A percentile compares a stretch with the other conserved stretches of the same genome.
Evolutionary conservation across 2,113 vertebrate genomes (phyloP).

Genomic region (Chaenocephalus aceratus): DNA sequence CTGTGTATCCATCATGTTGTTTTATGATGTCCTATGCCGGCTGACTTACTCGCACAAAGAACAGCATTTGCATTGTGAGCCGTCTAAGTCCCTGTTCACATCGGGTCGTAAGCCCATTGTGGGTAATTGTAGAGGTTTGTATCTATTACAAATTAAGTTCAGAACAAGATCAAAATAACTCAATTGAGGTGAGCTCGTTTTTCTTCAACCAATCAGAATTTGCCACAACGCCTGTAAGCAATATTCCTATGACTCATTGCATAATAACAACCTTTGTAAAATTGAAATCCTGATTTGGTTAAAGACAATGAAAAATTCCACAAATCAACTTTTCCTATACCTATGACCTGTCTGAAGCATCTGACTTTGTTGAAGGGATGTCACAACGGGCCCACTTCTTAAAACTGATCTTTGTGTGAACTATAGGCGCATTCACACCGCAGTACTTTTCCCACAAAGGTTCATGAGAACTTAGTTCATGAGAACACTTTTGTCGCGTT

Average conservation of each 20-base stretch:
- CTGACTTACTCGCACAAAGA: constrained; percentile 63
- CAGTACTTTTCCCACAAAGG: too few species aligned
- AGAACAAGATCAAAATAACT: not conserved
- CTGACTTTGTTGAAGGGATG: not conserved
- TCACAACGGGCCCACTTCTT: not conserved
- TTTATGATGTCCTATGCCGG: constrained; percentile 74
- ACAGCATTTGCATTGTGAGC: constrained; percentile 71
- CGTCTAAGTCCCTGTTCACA: constrained; percentile 32
- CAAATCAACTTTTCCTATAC: not conserved
- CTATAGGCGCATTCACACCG: too few species aligned
- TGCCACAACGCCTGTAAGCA: not conserved
- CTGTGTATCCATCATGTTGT: constrained; percentile 82
- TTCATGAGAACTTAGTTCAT: too few species aligned
- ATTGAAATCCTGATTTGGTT: not conserved
- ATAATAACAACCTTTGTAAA: not conserved
- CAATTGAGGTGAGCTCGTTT: not conserved
- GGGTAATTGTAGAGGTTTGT: not conserved
- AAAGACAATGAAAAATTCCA: too few species aligned
- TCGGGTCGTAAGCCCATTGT: not conserved
- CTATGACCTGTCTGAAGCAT: not conserved
- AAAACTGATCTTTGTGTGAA: not conserved
- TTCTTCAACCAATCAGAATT: not conserved
- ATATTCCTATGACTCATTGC: not conserved
- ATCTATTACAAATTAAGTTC: not conserved
- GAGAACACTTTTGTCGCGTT: too few species aligned